Percentiles rank a stretch among this genome's conserved stretches.
phyloP scores from a whole-genome alignment of 92 coral and sea anemone species.

The Epizoanthus scotinus region DNA sequence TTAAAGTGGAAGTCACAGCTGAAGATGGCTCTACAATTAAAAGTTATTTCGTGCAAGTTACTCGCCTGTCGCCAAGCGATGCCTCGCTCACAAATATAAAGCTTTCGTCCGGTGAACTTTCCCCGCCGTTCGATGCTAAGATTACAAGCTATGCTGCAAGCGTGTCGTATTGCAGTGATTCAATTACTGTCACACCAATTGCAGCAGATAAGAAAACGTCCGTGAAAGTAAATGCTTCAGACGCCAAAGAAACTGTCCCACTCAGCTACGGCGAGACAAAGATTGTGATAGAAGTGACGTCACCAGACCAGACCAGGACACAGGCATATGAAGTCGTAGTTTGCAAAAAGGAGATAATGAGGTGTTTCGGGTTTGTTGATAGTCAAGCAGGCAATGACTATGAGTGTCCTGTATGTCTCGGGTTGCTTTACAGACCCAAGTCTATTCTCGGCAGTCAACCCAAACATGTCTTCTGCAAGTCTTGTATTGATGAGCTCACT shows the following conservation, averaged over 20 bases:
- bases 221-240: conserved; percentile 63
- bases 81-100: conserved; percentile 78
- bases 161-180: conserved; percentile 61
- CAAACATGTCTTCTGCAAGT: conserved; percentile 86
- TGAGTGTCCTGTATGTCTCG: conserved; percentile 89
- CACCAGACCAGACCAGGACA: conserved; percentile 76
- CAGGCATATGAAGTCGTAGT: conserved; percentile 61
- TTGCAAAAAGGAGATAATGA: conserved; percentile 59
- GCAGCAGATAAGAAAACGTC: conserved; percentile 84
- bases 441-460: conserved; percentile 72
- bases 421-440: conserved; percentile 79
- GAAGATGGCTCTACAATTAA: conserved; percentile 93
- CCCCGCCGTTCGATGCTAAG: conserved; percentile 70
- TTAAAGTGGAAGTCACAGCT: conserved; percentile 92
- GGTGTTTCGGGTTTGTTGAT: conserved; percentile 63
- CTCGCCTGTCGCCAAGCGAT: conserved; percentile 87
- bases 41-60: conserved; percentile 79
- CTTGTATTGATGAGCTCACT: conserved; percentile 87
- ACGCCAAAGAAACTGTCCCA: conserved; percentile 58
- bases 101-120: conserved; percentile 63
- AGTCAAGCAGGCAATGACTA: conserved; percentile 41
- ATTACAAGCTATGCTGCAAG: conserved; percentile 55
- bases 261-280: conserved; percentile 84
- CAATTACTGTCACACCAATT: conserved; percentile 63
- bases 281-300: conserved; percentile 82